A percentile compares a stretch with the other conserved stretches of the same genome.
These are phyloP conservation scores for Aspidapion aeneum DNA, from an alignment of 2,888 invertebrate species.

Conservation along the genomic window DNA sequence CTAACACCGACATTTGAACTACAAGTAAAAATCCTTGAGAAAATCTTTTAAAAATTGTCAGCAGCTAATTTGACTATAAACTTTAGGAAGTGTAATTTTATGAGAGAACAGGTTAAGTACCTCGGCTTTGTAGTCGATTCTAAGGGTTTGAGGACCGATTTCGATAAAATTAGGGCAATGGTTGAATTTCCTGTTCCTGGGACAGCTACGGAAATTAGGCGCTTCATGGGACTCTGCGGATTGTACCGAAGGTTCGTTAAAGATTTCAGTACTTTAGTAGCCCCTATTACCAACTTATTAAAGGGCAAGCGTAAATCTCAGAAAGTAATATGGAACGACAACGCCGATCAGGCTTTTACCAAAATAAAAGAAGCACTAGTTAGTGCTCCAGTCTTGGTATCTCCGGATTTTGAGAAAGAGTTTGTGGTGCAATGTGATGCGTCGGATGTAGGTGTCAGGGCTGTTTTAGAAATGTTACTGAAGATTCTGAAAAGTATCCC, in stretches of 20 bases:
- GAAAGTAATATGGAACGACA: conserved; percentile 4
- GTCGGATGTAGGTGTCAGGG: background rate
- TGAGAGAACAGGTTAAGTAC: background rate
- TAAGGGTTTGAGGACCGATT: conserved; percentile 8
- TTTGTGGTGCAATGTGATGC: conserved; percentile 7
- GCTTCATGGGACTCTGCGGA: conserved; percentile 15
- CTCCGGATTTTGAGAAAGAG: conserved; percentile 21
- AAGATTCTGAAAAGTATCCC: background rate
- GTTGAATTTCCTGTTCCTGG: conserved; percentile 12
- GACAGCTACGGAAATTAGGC: conserved; percentile 12
- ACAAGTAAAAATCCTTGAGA: conserved; percentile 7
- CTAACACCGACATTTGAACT: conserved; percentile 7
- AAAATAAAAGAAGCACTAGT: conserved; percentile 13
- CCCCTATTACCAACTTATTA: conserved; percentile 6
- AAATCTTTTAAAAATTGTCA: background rate
- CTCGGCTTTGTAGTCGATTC: conserved; percentile 12
- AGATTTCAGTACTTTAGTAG: conserved; percentile 5
- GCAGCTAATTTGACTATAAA: background rate
- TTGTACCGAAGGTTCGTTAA: conserved; percentile 19
- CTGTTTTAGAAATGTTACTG: background rate
- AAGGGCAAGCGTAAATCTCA: conserved; percentile 16
- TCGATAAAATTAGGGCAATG: conserved; percentile 10
- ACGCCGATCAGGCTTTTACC: conserved; percentile 10
- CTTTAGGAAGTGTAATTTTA: background rate
- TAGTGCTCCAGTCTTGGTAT: conserved; percentile 21